These are phyloP conservation scores for Ailuropoda melanoleuca DNA, from an alignment of 2,113 vertebrate genomes.

Conservation along the genomic window DNA sequence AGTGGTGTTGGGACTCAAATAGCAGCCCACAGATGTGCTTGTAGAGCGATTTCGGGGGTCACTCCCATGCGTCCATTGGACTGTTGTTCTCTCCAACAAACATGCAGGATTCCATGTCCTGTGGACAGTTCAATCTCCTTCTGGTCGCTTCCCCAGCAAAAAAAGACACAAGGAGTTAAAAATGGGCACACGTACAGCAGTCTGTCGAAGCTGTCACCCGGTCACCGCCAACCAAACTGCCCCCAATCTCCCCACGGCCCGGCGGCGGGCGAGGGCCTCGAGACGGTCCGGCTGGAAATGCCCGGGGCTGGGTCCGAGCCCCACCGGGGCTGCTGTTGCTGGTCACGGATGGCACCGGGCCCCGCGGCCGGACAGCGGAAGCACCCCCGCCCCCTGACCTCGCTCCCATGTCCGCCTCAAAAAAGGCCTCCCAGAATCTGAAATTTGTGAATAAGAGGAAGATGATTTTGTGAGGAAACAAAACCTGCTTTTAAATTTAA, in stretches of 20 bases:
- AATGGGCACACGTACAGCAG: neutral
- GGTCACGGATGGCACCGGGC: rapidly evolving
- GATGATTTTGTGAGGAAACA: neutral
- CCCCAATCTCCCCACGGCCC: neutral
- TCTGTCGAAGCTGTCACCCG: rapidly evolving
- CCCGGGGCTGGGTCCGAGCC: rapidly evolving
- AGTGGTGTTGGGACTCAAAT: rapidly evolving
- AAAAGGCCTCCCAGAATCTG: neutral
- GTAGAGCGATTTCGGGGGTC: neutral
- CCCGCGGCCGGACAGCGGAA: rapidly evolving
- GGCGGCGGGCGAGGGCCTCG: rapidly evolving
- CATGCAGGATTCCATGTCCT: rapidly evolving
- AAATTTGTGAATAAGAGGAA: neutral
- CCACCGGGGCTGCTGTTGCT: rapidly evolving
- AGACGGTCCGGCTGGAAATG: neutral
- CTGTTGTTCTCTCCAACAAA: neutral
- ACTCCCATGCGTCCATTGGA: neutral
- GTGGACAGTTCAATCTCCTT: neutral
- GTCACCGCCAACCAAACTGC: no score
- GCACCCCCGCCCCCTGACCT: neutral
- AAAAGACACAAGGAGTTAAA: neutral
- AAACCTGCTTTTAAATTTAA: neutral
- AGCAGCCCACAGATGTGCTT: no score
- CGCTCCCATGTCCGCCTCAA: neutral
- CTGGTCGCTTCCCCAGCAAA: no score